phyloP scores from a whole-genome alignment of 2,113 vertebrate species.

The Etia nguti region DNA sequence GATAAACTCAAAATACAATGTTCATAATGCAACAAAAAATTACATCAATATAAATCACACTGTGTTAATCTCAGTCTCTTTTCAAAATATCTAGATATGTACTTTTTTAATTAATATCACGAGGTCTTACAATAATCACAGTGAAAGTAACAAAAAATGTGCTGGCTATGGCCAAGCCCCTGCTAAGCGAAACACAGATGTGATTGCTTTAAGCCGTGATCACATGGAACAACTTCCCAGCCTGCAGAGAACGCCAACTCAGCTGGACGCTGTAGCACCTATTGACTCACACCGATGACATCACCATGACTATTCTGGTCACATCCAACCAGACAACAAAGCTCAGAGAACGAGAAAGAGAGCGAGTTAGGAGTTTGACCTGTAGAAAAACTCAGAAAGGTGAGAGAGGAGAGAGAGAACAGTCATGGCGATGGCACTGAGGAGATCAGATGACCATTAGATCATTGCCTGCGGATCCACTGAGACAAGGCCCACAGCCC shows the following conservation, averaged over 20 bases:
- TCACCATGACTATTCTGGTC: slow-evolving; percentile 56
- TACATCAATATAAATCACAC: neutral
- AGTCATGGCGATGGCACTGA: neutral
- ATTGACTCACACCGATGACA: slow-evolving; percentile 64
- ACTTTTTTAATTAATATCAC: neutral
- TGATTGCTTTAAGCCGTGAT: slow-evolving; percentile 20
- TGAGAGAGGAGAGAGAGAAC: neutral
- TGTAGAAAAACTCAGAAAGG: neutral
- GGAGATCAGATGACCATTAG: slow-evolving; percentile 56
- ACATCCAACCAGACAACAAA: neutral
- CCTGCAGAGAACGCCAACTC: slow-evolving; percentile 36
- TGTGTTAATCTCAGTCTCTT: neutral
- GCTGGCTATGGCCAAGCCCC: neutral
- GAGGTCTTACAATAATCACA: neutral
- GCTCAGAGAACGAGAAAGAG: neutral
- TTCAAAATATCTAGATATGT: neutral
- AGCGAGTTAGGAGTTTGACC: neutral
- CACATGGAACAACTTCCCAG: slow-evolving; percentile 29
- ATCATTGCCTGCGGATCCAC: slow-evolving; percentile 44
- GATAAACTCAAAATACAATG: neutral
- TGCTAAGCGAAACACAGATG: slow-evolving; percentile 30
- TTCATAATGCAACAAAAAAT: neutral
- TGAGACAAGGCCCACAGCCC: slow-evolving; percentile 23
- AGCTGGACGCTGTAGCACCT: slow-evolving; percentile 47
- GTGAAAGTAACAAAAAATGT: slow-evolving; percentile 6